Evolutionary conservation across 2,113 vertebrate species (phyloP).

Genomic region (Condylura cristata): DNA sequence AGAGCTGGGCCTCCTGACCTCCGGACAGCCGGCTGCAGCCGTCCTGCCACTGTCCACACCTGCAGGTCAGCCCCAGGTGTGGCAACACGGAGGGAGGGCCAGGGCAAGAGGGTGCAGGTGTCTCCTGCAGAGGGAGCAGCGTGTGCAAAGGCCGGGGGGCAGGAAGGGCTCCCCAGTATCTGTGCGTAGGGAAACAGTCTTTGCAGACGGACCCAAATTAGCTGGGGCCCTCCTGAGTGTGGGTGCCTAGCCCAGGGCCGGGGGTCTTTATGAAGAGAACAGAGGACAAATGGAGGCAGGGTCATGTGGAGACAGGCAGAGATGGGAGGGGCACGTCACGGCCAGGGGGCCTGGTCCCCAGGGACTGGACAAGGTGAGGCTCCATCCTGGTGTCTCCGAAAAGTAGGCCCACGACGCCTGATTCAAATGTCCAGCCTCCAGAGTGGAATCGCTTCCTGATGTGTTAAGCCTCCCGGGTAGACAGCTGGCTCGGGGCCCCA

Average conservation of each 20-base stretch:
- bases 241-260: fast-evolving
- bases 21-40: too few species aligned
- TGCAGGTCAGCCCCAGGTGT: too few species aligned
- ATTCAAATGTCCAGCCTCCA: too few species aligned
- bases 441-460: fast-evolving
- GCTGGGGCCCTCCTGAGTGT: fast-evolving
- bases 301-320: neutral
- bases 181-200: neutral
- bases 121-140: neutral
- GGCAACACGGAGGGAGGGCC: too few species aligned
- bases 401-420: too few species aligned
- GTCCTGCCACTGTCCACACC: too few species aligned
- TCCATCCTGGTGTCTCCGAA: fast-evolving
- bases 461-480: neutral
- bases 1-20: neutral
- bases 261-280: neutral
- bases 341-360: too few species aligned
- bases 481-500: neutral
- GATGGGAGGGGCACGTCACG: fast-evolving
- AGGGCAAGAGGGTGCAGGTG: too few species aligned
- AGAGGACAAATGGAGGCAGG: fast-evolving
- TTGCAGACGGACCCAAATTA: too few species aligned
- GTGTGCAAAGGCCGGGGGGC: neutral
- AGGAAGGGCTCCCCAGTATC: neutral
- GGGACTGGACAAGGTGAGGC: fast-evolving